A percentile compares a stretch with the other conserved stretches of the same genome.
Evolutionary conservation across 2,888 invertebrate genomes (phyloP).

Genomic region (Philonicus albiceps): DNA sequence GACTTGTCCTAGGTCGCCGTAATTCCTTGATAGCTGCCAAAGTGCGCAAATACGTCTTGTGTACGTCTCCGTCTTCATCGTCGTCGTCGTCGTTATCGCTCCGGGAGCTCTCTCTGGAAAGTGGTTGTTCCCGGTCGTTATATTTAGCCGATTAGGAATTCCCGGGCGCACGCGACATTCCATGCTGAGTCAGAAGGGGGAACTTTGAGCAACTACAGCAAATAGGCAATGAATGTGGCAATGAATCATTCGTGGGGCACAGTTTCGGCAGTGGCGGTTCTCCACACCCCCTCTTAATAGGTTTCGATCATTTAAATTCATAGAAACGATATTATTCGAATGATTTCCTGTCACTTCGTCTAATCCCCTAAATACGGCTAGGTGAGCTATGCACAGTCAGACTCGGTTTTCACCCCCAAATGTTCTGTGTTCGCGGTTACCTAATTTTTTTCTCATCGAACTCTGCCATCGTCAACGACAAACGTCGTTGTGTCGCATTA

Average conservation of each 20-base stretch:
- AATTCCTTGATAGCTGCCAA: slow-evolving; percentile 10
- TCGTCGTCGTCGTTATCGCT: neutral
- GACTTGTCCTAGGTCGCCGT: slow-evolving; percentile 9
- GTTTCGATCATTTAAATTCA: neutral
- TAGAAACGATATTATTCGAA: slow-evolving; percentile 10
- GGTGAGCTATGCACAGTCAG: neutral
- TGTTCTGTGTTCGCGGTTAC: neutral
- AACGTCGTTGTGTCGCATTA: neutral
- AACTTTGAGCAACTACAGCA: neutral
- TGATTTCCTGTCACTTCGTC: neutral
- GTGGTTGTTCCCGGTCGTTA: slow-evolving; percentile 18
- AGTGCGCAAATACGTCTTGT: slow-evolving; percentile 6
- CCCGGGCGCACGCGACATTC: neutral
- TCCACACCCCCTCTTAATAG: neutral
- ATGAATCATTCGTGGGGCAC: slow-evolving; percentile 3
- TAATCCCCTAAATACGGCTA: neutral
- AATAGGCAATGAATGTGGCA: slow-evolving; percentile 5
- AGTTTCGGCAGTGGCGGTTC: neutral
- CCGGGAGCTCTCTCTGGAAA: neutral
- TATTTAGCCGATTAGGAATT: neutral
- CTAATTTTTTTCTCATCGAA: neutral
- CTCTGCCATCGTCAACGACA: neutral
- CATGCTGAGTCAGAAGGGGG: neutral
- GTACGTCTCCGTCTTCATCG: neutral
- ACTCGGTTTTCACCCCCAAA: too few species aligned